Percentiles rank a stretch among this genome's conserved stretches.
Conservation (phyloP, 2,797 vertebrate species). For the Sebastes glaucus region DNA sequence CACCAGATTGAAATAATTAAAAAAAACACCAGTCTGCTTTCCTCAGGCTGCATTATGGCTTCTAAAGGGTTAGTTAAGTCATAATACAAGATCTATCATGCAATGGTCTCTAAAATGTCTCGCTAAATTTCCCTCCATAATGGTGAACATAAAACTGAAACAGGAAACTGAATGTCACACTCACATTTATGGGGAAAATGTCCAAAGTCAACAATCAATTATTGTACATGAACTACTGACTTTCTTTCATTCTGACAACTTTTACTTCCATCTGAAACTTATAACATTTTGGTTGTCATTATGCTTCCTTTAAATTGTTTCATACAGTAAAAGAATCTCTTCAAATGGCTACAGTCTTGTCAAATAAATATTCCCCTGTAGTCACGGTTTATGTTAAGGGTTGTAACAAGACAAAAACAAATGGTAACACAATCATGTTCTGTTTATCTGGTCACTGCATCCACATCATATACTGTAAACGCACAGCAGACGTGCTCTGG, state of each 20-base stretch:
- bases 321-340: neutral
- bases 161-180: neutral
- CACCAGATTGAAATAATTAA: neutral
- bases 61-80: neutral
- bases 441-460: neutral
- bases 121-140: neutral
- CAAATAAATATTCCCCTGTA: neutral
- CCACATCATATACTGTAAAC: neutral
- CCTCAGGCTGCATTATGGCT: neutral
- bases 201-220: neutral
- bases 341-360: neutral
- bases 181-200: neutral
- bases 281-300: neutral
- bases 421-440: constrained; percentile 1
- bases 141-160: neutral
- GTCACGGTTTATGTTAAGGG: neutral
- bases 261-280: neutral
- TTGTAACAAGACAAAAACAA: constrained; percentile 6
- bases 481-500: neutral
- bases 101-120: neutral
- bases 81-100: neutral
- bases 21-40: neutral
- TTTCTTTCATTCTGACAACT: neutral
- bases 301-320: neutral
- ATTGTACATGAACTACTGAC: neutral